phyloP scores from a whole-genome alignment of 1,140 invertebrate genomes.

The Lysiphlebus fabarum region DNA sequence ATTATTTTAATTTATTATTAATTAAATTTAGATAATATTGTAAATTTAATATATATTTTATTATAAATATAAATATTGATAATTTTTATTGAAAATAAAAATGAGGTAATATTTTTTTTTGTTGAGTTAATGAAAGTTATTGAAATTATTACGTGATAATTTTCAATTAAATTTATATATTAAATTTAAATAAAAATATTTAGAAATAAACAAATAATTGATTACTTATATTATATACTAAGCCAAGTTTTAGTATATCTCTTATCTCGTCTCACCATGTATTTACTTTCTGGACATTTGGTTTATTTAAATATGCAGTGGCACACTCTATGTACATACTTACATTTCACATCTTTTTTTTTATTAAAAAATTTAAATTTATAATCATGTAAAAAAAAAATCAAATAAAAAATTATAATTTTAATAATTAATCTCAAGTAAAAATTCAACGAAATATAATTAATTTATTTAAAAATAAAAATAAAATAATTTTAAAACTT shows the following conservation, averaged over 20 bases:
- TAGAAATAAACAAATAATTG: not conserved
- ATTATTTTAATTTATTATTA: too few species aligned
- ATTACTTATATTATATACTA: not conserved
- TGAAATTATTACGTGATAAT: too few species aligned
- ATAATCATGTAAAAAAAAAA: conserved; percentile 30
- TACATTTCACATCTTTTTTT: conserved; percentile 25
- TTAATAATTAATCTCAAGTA: too few species aligned
- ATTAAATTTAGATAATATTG: too few species aligned
- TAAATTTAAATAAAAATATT: not conserved
- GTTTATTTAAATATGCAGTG: conserved; percentile 43
- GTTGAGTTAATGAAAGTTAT: too few species aligned
- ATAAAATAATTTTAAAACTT: too few species aligned
- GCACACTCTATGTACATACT: conserved; percentile 38
- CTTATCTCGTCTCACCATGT: conserved; percentile 32
- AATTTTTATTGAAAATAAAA: conserved; percentile 3
- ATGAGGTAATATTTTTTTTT: conserved; percentile 13
- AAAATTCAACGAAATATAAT: too few species aligned
- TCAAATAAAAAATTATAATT: too few species aligned
- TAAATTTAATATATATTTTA: too few species aligned
- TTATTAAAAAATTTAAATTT: conserved; percentile 31
- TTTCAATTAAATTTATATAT: not conserved
- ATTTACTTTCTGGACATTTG: conserved; percentile 41
- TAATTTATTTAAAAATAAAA: too few species aligned
- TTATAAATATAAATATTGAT: too few species aligned
- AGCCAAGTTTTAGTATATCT: conserved; percentile 1